These are phyloP conservation scores for Ptyas mucosa DNA, from an alignment of 2,113 vertebrate species.

Conservation along the genomic window DNA sequence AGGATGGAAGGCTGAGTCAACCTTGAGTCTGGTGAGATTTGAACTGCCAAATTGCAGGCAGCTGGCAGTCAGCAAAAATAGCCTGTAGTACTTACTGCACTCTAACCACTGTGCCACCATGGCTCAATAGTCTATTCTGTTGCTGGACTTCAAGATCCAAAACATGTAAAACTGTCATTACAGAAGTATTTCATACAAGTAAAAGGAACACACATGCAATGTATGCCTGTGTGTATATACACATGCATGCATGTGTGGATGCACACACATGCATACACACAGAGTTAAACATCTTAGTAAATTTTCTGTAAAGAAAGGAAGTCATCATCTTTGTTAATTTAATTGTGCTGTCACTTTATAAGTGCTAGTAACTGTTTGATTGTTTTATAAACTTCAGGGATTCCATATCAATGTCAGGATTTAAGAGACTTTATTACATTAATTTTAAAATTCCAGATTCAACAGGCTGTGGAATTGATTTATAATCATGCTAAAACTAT, in stretches of 20 bases:
- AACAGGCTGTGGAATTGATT: not conserved
- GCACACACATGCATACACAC: not conserved
- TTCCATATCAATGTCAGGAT: not conserved
- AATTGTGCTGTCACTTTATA: not conserved
- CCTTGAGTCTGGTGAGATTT: too few species aligned
- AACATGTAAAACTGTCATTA: not conserved
- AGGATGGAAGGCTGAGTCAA: too few species aligned
- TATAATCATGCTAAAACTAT: not conserved
- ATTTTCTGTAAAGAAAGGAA: not conserved
- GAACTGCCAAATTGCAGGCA: too few species aligned
- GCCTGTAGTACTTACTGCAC: too few species aligned
- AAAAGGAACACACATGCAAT: not conserved
- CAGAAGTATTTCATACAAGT: rapidly evolving
- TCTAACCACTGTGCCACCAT: too few species aligned
- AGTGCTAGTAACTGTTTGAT: not conserved
- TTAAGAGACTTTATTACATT: not conserved
- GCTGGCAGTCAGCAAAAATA: too few species aligned
- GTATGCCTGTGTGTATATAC: not conserved
- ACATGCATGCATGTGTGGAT: too few species aligned
- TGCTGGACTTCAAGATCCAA: rapidly evolving
- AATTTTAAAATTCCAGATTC: not conserved
- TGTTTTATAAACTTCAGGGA: not conserved
- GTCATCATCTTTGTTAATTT: not conserved
- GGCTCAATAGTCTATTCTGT: not conserved
- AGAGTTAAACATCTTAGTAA: not conserved